Conservation (phyloP, 64 coral and sea anemone species). For the Montipora capricornis region DNA sequence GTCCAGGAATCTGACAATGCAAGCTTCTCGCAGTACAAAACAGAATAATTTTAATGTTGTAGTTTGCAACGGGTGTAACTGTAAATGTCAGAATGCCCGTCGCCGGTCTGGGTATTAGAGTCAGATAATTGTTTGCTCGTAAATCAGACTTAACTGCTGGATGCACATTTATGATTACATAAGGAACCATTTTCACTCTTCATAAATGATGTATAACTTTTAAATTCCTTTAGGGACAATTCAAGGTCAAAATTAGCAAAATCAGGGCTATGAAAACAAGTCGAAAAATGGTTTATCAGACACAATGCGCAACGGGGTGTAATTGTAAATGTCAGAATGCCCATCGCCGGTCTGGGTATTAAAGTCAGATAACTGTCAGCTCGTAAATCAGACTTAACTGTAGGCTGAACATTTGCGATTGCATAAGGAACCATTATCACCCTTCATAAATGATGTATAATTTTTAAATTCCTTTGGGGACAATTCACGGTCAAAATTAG, state of each 20-base stretch:
- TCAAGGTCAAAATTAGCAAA: neutral
- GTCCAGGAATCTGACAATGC: too few species aligned
- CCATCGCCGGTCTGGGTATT: neutral
- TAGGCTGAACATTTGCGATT: constrained; percentile 41
- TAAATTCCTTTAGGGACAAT: neutral
- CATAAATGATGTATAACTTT: neutral
- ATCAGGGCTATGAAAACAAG: neutral
- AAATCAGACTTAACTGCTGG: constrained; percentile 21
- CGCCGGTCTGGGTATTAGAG: neutral
- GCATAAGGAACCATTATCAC: neutral
- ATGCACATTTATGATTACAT: constrained; percentile 47
- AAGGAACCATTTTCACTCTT: neutral
- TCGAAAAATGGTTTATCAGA: neutral
- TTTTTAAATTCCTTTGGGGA: neutral
- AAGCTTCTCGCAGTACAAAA: too few species aligned
- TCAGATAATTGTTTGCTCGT: neutral
- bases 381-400: constrained; percentile 26
- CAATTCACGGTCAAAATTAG: neutral
- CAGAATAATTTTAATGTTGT: neutral
- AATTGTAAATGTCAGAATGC: too few species aligned
- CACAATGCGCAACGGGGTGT: too few species aligned
- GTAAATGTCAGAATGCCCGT: too few species aligned
- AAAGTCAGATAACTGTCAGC: neutral
- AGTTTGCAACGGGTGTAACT: neutral
- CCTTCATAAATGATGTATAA: neutral